phyloP scores from a whole-genome alignment of 2,797 vertebrate species.

The Molossus molossus region DNA sequence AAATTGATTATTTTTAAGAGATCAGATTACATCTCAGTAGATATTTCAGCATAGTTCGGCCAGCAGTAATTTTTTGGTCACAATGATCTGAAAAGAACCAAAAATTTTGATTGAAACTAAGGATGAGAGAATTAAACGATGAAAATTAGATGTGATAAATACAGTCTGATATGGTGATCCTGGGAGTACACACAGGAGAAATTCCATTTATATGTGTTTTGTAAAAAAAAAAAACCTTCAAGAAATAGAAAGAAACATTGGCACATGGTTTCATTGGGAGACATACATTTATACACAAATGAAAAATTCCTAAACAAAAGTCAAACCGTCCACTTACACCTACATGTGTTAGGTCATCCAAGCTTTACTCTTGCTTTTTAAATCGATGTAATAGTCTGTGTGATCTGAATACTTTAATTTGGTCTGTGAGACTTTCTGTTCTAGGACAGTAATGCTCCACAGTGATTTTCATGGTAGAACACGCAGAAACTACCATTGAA shows the following conservation, averaged over 20 bases:
- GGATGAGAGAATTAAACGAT: conserved; percentile 1
- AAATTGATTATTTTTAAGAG: background rate
- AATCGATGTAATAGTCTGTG: background rate
- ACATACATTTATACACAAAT: background rate
- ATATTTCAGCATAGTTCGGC: conserved; percentile 11
- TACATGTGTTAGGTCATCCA: background rate
- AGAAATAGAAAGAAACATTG: conserved; percentile 46
- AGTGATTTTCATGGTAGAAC: background rate
- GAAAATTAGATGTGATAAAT: conserved; percentile 39
- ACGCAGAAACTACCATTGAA: background rate
- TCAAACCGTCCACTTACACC: background rate
- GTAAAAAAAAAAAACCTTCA: background rate
- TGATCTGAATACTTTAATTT: conserved; percentile 43
- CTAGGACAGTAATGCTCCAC: background rate
- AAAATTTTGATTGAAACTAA: background rate
- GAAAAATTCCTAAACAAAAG: conserved; percentile 46
- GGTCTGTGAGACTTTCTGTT: background rate
- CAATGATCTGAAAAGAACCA: background rate
- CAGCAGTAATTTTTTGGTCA: background rate
- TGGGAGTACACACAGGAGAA: background rate
- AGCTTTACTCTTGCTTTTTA: background rate
- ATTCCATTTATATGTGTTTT: background rate
- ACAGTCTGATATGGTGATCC: background rate
- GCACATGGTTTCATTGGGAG: background rate
- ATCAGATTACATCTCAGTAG: background rate